phyloP scores from a whole-genome alignment of 2,888 invertebrate species.

The Galerucella calmariensis region DNA sequence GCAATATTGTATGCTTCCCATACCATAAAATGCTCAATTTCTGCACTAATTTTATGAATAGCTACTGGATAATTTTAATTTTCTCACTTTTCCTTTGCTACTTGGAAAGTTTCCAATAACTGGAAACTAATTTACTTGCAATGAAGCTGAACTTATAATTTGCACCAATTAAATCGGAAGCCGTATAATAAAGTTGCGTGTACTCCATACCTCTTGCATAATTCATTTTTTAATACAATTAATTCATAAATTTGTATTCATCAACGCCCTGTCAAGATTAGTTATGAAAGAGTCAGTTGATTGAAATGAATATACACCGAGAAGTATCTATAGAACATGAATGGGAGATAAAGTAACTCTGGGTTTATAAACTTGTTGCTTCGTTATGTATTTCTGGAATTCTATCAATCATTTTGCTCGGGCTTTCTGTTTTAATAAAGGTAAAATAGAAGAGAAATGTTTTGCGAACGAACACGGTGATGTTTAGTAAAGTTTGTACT shows the following conservation, averaged over 20 bases:
- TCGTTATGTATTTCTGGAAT: not conserved
- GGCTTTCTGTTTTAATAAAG: not conserved
- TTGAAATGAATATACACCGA: not conserved
- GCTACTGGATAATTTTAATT: too few species aligned
- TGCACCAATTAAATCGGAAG: too few species aligned
- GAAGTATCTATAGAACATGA: not conserved
- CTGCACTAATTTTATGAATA: too few species aligned
- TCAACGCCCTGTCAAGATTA: slow-evolving; percentile 38
- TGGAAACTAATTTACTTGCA: too few species aligned
- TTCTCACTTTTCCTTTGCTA: too few species aligned
- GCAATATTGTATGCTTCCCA: too few species aligned
- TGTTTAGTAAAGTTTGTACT: too few species aligned
- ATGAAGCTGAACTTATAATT: too few species aligned
- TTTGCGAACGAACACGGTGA: not conserved
- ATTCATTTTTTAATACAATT: slow-evolving; percentile 37
- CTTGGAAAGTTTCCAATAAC: too few species aligned
- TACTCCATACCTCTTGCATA: slow-evolving; percentile 23
- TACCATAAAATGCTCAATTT: too few species aligned
- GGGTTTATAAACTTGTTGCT: slow-evolving; percentile 14
- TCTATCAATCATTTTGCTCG: slow-evolving; percentile 5
- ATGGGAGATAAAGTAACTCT: not conserved
- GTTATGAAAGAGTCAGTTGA: slow-evolving; percentile 34
- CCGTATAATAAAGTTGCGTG: too few species aligned
- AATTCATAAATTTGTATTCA: slow-evolving; percentile 36
- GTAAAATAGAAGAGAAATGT: not conserved